A percentile compares a stretch with the other conserved stretches of the same genome.
These are phyloP conservation scores for Sycophila texana DNA, from an alignment of 2,888 invertebrate species.

Conservation along the genomic window DNA sequence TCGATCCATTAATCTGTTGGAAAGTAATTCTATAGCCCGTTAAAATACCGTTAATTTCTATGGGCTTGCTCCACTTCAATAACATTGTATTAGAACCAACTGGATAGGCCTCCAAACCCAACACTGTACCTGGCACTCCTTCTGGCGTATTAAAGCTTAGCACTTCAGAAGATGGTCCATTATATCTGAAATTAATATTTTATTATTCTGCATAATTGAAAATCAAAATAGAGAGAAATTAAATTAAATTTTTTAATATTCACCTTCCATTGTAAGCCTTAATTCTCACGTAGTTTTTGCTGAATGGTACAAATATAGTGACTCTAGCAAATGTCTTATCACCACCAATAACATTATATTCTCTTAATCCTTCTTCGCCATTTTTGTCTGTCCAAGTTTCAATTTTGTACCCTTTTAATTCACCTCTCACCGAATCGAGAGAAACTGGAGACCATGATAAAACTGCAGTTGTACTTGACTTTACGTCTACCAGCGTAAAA, in stretches of 20 bases:
- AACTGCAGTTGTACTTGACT: slow-evolving; percentile 88
- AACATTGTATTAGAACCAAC: slow-evolving; percentile 93
- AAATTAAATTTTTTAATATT: not conserved
- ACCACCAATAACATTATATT: slow-evolving; percentile 85
- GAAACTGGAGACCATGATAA: slow-evolving; percentile 93
- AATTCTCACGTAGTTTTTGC: slow-evolving; percentile 91
- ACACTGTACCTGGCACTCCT: slow-evolving; percentile 93
- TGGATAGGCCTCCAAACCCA: slow-evolving; percentile 88
- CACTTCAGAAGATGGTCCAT: slow-evolving; percentile 91
- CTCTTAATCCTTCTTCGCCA: slow-evolving; percentile 83
- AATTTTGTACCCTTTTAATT: slow-evolving; percentile 97
- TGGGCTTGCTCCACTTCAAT: slow-evolving; percentile 93
- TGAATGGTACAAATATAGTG: slow-evolving; percentile 89
- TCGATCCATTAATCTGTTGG: slow-evolving; percentile 83
- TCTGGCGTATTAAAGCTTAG: slow-evolving; percentile 92
- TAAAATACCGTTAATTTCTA: slow-evolving; percentile 92
- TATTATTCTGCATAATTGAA: too few relatives aligned
- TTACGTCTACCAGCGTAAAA: slow-evolving; percentile 86
- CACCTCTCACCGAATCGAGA: slow-evolving; percentile 88
- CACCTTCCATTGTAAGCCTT: slow-evolving; percentile 90
- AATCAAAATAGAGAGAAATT: not conserved
- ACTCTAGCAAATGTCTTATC: slow-evolving; percentile 84
- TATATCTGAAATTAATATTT: slow-evolving; percentile 78
- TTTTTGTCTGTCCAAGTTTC: slow-evolving; percentile 94
- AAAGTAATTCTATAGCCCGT: slow-evolving; percentile 96